Evolutionary conservation across 1,140 invertebrate species (phyloP), one percentile per base, ranked within the genome.

Genomic region (Drosophila ambigua): DNA sequence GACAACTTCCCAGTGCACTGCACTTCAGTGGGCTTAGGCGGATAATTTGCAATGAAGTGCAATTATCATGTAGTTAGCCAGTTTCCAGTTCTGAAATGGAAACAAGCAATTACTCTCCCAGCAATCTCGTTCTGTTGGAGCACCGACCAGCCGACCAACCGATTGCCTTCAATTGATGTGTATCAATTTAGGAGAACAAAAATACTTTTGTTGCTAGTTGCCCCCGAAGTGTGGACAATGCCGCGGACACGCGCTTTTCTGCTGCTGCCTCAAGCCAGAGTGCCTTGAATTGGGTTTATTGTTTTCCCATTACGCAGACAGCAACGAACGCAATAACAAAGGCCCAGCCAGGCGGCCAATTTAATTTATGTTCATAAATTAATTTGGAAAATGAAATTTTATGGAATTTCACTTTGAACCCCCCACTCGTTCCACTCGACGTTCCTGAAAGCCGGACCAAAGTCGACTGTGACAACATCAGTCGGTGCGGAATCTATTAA

Each of bases 331-430:
- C 58, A 65, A 68, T 57, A 85, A 55, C 54, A 77, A 55, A 31
- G 45, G 41, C 49, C 50, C 44, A 63, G 58, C 45, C 41, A 48
- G 50, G 72, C 62, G 55, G 43, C 55, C 74, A 64, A 72, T 75
- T 88, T 88, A 87, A 87, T 87, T 87, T 87, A 87, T 87, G 83
- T 67, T 79, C 83, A 87, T 87, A 87, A 87, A 87, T 87, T 87
- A 87, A 77, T 88, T 87, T 76, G 64, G 79, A 88, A 88, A 88
- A 87, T 88, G 75, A 79, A 87, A 77, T 88, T 79, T 83, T 61
- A 88, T 83, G 79, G 83, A 77, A 88, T 77, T 79, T 88, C 67
- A 87, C 83, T 88, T 79, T 88, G 83, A 83, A 88, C 83, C 87
- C 74, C 57, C 23, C 53, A 26, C 23, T 51, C 35, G 24, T 71